Evolutionary conservation across 2,797 vertebrate genomes (phyloP).

Genomic region (Enteromius thamalakanensis): DNA sequence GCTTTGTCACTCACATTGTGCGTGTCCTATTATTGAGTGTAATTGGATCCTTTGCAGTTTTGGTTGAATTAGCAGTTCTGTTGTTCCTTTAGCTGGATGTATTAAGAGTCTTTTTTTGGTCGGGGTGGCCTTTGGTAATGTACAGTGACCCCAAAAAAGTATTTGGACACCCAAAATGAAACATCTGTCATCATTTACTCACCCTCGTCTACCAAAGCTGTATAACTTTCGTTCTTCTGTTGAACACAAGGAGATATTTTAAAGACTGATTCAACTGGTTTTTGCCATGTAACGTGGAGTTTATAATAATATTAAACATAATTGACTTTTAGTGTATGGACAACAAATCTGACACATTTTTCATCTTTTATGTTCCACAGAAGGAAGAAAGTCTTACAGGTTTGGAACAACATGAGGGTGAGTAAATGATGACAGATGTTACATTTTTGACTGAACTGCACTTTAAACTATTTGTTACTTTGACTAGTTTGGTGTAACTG

Average conservation of each 20-base stretch:
- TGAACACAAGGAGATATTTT: background rate
- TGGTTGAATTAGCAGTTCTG: constrained; percentile 16
- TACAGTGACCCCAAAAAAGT: constrained; percentile 9
- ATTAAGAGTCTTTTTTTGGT: constrained; percentile 29
- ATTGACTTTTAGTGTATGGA: background rate
- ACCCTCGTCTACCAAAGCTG: background rate
- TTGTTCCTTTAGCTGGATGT: constrained; percentile 34
- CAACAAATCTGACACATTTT: background rate
- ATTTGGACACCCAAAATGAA: constrained; percentile 1
- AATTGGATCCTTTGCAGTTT: constrained; percentile 27
- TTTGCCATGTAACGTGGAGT: background rate
- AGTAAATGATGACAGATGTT: constrained; percentile 15
- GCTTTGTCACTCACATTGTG: constrained; percentile 38
- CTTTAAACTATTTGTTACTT: background rate
- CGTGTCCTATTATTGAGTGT: constrained; percentile 16
- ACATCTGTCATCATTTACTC: background rate
- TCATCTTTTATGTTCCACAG: constrained; percentile 5
- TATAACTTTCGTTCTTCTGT: background rate
- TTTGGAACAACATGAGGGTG: background rate
- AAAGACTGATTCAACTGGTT: background rate
- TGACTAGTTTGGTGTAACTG: background rate
- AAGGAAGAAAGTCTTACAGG: background rate
- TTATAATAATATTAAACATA: background rate
- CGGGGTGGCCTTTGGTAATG: constrained; percentile 3
- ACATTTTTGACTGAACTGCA: background rate